A percentile compares a stretch with the other conserved stretches of the same genome.
These are phyloP conservation scores for Fundulus diaphanus DNA, from an alignment of 2,797 vertebrate genomes.

Conservation along the genomic window DNA sequence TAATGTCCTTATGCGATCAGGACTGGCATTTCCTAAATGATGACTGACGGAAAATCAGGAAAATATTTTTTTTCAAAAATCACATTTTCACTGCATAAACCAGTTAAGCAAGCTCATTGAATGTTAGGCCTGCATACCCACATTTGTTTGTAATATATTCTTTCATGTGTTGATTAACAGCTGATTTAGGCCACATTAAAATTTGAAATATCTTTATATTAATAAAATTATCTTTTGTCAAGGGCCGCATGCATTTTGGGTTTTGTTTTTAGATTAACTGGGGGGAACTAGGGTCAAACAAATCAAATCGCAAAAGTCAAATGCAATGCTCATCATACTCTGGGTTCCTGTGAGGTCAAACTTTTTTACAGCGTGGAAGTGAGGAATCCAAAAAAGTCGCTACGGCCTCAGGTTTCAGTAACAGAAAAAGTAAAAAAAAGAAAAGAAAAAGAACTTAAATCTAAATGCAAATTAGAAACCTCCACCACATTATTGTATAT, in stretches of 20 bases:
- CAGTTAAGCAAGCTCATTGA: not conserved
- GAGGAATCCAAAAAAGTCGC: constrained; percentile 37
- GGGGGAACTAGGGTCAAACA: not conserved
- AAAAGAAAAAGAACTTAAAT: constrained; percentile 47
- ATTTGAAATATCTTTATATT: not conserved
- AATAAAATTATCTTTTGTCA: not conserved
- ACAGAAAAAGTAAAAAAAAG: constrained; percentile 8
- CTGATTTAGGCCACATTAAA: not conserved
- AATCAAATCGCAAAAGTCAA: constrained; percentile 1
- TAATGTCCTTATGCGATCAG: not conserved
- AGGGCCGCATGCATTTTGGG: not conserved
- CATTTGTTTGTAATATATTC: not conserved
- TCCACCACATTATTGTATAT: constrained; percentile 36
- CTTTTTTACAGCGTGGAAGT: constrained; percentile 12
- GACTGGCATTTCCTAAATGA: not conserved
- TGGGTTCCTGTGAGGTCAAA: constrained; percentile 33
- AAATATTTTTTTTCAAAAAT: not conserved
- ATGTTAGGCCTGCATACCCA: not conserved
- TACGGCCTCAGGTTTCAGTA: constrained; percentile 17
- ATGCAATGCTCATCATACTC: constrained; percentile 19
- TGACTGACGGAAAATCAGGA: not conserved
- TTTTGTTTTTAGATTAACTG: not conserved
- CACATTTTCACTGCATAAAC: not conserved
- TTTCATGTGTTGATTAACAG: not conserved
- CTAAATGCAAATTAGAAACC: constrained; percentile 70